A percentile compares a stretch with the other conserved stretches of the same genome.
Conservation (phyloP, 2,797 vertebrate species). For the Iguana delicatissima region DNA sequence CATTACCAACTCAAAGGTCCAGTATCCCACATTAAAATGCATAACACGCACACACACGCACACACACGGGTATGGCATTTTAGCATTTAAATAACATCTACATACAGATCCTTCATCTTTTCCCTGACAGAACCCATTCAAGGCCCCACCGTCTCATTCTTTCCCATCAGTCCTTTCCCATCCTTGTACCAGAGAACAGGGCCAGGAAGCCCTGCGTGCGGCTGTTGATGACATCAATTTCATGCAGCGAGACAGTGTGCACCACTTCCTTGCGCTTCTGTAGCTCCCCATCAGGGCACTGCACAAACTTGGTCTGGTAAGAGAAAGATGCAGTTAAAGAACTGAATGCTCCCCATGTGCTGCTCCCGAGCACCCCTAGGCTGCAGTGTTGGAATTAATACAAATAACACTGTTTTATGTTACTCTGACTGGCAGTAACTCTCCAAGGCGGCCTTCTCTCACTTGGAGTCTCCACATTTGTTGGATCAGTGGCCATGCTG, state of each 20-base stretch:
- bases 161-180: not conserved
- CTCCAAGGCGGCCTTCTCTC: not conserved
- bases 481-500: no score
- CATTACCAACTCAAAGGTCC: not conserved
- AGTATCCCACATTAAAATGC: not conserved
- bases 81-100: not conserved
- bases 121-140: not conserved
- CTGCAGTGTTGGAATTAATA: not conserved
- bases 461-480: not conserved
- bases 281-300: slow-evolving; percentile 95
- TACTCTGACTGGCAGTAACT: not conserved
- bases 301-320: slow-evolving; percentile 92
- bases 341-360: not conserved
- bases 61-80: not conserved
- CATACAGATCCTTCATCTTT: not conserved
- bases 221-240: slow-evolving; percentile 97
- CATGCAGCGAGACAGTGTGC: slow-evolving; percentile 93
- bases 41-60: not conserved
- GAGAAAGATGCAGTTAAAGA: slow-evolving; percentile 1
- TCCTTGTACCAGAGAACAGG: slow-evolving; percentile 87
- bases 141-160: not conserved
- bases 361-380: not conserved
- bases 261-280: slow-evolving; percentile 96
- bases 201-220: slow-evolving; percentile 96
- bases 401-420: not conserved